Percentiles rank a stretch among this genome's conserved stretches.
These are phyloP conservation scores for Sus cebifrons DNA, from an alignment of 2,797 vertebrate species.

Conservation along the genomic window DNA sequence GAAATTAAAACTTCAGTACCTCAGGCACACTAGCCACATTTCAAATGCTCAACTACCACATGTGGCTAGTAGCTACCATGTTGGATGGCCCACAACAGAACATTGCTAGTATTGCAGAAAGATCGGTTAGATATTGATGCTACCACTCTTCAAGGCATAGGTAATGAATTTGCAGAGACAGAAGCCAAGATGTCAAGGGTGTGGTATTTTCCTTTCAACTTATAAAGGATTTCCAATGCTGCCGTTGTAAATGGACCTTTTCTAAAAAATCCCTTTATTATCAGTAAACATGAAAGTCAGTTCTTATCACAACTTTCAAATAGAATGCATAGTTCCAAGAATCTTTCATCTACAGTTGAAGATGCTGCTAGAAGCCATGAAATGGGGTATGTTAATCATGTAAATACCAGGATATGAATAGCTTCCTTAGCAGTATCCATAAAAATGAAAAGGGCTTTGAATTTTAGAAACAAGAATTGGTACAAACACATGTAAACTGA, in stretches of 20 bases:
- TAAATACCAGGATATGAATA: slow-evolving; percentile 15
- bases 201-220: background rate
- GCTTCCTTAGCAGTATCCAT: slow-evolving; percentile 17
- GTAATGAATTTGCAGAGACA: background rate
- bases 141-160: background rate
- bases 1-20: background rate
- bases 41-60: background rate
- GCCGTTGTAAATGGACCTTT: slow-evolving; percentile 1
- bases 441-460: slow-evolving; percentile 51
- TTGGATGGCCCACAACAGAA: background rate
- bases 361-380: slow-evolving; percentile 31
- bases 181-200: background rate
- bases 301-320: slow-evolving; percentile 69
- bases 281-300: slow-evolving; percentile 64
- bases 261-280: slow-evolving; percentile 31
- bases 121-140: background rate
- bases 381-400: slow-evolving; percentile 1
- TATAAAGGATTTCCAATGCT: slow-evolving; percentile 49
- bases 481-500: slow-evolving; percentile 60
- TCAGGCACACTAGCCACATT: background rate
- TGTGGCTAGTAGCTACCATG: background rate
- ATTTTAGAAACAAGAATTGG: slow-evolving; percentile 60
- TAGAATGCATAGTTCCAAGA: slow-evolving; percentile 55
- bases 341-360: slow-evolving; percentile 9
- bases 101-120: background rate